Conservation (phyloP, 2,113 vertebrate genomes). For the Calidris pugnax region DNA sequence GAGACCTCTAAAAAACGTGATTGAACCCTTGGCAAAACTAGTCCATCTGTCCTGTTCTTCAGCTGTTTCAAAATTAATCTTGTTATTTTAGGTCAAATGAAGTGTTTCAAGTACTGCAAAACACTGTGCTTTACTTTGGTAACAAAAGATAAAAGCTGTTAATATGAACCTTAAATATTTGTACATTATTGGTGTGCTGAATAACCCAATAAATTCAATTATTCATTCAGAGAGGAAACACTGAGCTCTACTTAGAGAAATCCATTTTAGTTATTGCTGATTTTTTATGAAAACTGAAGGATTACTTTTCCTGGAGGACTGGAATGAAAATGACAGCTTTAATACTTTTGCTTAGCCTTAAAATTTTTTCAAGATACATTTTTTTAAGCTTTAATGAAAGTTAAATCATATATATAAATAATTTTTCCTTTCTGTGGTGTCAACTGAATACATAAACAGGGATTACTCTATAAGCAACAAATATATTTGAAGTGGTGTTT, state of each 20-base stretch:
- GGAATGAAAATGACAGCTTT: neutral
- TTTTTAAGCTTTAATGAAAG: neutral
- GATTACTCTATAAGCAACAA: neutral
- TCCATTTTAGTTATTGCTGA: neutral
- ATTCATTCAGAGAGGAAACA: neutral
- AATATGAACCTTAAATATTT: neutral
- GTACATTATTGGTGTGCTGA: neutral
- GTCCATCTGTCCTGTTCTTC: neutral
- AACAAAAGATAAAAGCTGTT: neutral
- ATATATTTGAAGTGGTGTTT: neutral
- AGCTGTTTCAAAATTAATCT: neutral
- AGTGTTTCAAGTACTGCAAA: neutral
- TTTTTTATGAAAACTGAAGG: neutral
- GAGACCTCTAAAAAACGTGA: neutral
- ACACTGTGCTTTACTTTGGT: neutral
- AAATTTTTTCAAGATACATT: neutral
- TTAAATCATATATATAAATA: neutral
- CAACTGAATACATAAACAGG: neutral
- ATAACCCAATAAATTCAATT: neutral
- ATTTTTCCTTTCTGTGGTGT: neutral
- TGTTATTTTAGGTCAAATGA: neutral
- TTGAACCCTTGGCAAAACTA: neutral
- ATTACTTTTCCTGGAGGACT: neutral
- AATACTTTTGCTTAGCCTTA: neutral
- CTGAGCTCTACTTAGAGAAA: neutral